Conservation (phyloP, 2,113 vertebrate species). For the Macquaria ambigua region DNA sequence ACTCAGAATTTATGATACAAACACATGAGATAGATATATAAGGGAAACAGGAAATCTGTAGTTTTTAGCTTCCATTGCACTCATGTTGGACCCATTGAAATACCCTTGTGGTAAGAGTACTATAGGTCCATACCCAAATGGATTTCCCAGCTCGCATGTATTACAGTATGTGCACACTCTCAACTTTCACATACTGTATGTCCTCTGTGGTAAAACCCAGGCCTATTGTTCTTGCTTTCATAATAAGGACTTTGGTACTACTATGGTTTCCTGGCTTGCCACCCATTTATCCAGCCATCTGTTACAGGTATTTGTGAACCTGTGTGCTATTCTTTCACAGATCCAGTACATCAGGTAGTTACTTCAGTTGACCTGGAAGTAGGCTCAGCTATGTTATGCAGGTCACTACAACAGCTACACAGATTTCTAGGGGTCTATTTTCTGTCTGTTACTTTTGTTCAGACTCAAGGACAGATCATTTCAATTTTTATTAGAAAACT, state of each 20-base stretch:
- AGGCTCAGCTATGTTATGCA: background rate
- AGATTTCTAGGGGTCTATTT: too few relatives aligned
- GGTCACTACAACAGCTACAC: too few relatives aligned
- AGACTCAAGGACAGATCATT: too few relatives aligned
- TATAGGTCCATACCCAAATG: background rate
- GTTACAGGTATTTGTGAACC: background rate
- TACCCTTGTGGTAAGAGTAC: conserved; percentile 16
- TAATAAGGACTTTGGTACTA: background rate
- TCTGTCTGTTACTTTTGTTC: too few relatives aligned
- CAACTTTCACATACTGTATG: background rate
- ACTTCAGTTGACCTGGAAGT: background rate
- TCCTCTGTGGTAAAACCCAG: background rate
- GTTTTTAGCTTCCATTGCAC: background rate
- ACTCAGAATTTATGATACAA: background rate
- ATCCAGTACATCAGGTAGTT: background rate
- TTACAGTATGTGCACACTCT: background rate
- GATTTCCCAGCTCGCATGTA: background rate
- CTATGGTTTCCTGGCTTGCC: background rate
- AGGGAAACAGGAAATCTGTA: conserved; percentile 11
- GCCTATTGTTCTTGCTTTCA: background rate
- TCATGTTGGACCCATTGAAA: background rate
- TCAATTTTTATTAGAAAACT: too few relatives aligned
- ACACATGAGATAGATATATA: background rate
- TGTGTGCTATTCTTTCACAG: background rate
- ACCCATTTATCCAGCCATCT: background rate